A percentile compares a stretch with the other conserved stretches of the same genome.
phyloP scores from a whole-genome alignment of 92 coral and sea anemone species.

The Phenganax subtilis region DNA sequence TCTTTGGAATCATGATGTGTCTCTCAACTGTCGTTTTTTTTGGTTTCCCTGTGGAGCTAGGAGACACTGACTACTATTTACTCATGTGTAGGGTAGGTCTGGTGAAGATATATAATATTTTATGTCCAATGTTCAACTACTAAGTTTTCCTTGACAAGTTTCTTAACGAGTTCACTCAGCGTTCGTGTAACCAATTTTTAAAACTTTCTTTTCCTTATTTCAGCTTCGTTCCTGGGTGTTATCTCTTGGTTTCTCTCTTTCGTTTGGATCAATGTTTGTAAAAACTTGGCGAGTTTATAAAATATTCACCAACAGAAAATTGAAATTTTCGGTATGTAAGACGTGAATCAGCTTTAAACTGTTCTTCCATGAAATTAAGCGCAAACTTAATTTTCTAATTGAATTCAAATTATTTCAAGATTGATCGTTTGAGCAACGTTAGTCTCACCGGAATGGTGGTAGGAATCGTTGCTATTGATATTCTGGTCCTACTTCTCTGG shows the following conservation, averaged over 20 bases:
- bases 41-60: conserved; percentile 58
- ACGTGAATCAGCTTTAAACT: background rate
- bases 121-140: background rate
- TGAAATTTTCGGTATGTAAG: conserved; percentile 63
- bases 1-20: conserved; percentile 73
- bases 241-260: conserved; percentile 76
- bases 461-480: conserved; percentile 63
- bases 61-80: conserved; percentile 38
- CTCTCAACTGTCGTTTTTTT: conserved; percentile 67
- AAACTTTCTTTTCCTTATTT: background rate
- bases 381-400: too few species aligned
- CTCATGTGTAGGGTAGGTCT: conserved; percentile 70
- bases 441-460: conserved; percentile 67
- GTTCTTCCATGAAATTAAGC: background rate
- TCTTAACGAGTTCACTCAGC: background rate
- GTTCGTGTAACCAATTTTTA: background rate
- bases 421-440: conserved; percentile 44
- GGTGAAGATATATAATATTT: background rate
- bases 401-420: background rate
- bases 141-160: too few species aligned
- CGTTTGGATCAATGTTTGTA: conserved; percentile 98
- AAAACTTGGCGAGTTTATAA: conserved; percentile 97
- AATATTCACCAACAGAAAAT: conserved; percentile 86
- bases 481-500: conserved; percentile 68
- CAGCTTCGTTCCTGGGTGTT: conserved; percentile 90